Evolutionary conservation across 2,888 invertebrate species (phyloP).

Genomic region (Scaptomyza polygonia): DNA sequence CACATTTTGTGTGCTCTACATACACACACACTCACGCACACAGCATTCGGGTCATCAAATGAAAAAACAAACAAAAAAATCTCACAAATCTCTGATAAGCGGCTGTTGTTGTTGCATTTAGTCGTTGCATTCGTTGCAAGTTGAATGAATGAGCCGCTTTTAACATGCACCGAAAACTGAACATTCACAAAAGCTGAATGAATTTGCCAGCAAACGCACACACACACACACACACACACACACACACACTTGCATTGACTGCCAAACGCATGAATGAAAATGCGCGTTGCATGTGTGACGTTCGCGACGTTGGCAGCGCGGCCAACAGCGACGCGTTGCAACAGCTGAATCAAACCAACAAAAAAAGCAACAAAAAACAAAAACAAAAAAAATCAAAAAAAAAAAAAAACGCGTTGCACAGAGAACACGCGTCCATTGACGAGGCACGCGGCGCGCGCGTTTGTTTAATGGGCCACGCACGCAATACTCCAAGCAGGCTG

Average conservation of each 20-base stretch:
- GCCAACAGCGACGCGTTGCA: conserved; percentile 57
- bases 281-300: conserved; percentile 65
- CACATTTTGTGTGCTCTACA: conserved; percentile 26
- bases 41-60: conserved; percentile 12
- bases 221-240: conserved; percentile 30
- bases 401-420: conserved; percentile 6
- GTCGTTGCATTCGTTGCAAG: conserved; percentile 36
- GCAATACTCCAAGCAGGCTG: conserved; percentile 47
- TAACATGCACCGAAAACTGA: conserved; percentile 57
- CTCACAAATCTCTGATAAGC: conserved; percentile 54
- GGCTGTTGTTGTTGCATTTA: conserved; percentile 40
- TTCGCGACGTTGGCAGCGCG: conserved; percentile 35
- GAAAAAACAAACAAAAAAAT: neutral
- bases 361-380: conserved; percentile 18
- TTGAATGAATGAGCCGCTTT: conserved; percentile 68
- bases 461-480: conserved; percentile 77
- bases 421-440: conserved; percentile 48
- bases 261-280: conserved; percentile 72
- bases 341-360: conserved; percentile 38
- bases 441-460: conserved; percentile 58
- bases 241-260: conserved; percentile 29
- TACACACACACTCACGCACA: neutral
- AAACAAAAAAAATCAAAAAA: conserved; percentile 16
- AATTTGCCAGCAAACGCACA: conserved; percentile 52
- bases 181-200: conserved; percentile 61